Evolutionary conservation across 1,140 invertebrate species (phyloP).

Genomic region (Coenobita brevimanus): DNA sequence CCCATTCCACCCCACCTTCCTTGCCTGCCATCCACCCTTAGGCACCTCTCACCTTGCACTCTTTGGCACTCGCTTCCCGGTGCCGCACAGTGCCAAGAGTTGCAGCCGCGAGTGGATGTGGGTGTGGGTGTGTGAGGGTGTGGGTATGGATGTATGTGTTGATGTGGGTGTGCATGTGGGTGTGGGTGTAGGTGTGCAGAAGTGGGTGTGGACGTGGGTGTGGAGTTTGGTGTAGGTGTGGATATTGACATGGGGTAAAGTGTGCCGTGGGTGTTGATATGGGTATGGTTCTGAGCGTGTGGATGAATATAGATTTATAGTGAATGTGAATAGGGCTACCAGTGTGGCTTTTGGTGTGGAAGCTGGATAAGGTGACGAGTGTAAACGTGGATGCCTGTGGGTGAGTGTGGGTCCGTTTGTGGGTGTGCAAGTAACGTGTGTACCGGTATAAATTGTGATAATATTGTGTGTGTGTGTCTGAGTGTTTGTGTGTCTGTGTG

Average conservation of each 20-base stretch:
- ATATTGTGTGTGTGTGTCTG: too few relatives aligned
- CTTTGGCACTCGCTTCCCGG: slow-evolving; percentile 32
- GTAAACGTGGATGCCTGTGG: background rate
- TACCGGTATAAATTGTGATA: too few relatives aligned
- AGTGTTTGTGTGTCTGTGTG: background rate
- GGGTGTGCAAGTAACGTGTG: background rate
- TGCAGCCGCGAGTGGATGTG: slow-evolving; percentile 17
- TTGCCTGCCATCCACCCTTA: slow-evolving; percentile 27
- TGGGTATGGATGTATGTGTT: slow-evolving; percentile 28
- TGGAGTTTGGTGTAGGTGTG: background rate
- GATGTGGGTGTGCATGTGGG: slow-evolving; percentile 27
- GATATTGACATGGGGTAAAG: background rate
- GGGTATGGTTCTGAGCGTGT: too few relatives aligned
- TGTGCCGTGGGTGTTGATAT: too few relatives aligned
- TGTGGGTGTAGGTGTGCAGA: too few relatives aligned
- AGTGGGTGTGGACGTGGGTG: too few relatives aligned
- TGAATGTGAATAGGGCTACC: too few relatives aligned
- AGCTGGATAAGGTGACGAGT: too few relatives aligned
- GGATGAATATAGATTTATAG: too few relatives aligned
- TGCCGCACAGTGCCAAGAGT: slow-evolving; percentile 40
- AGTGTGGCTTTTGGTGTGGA: too few relatives aligned
- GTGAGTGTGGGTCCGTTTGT: background rate
- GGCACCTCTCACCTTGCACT: slow-evolving; percentile 35
- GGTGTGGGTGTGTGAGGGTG: slow-evolving; percentile 15
- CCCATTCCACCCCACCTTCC: background rate